A percentile compares a stretch with the other conserved stretches of the same genome.
Evolutionary conservation across 2,797 vertebrate species (phyloP).

Genomic region (Channallabes apus): DNA sequence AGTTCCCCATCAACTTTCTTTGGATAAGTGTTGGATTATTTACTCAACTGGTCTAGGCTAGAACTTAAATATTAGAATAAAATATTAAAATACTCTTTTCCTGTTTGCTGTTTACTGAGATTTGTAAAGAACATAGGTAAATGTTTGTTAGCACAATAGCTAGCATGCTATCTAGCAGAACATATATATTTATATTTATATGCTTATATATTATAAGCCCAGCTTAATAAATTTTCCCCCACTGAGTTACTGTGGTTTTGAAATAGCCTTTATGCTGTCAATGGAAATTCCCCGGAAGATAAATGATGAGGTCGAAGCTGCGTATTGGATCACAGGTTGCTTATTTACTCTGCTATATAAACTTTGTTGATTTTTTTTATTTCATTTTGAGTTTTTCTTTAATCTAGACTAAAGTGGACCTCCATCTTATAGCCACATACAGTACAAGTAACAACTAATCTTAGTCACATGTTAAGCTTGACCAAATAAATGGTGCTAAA

Average conservation of each 20-base stretch:
- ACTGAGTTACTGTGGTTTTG: background rate
- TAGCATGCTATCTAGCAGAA: background rate
- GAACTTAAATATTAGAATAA: background rate
- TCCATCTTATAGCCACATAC: background rate
- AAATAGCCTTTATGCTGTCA: background rate
- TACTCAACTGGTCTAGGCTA: too few species aligned
- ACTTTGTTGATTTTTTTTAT: background rate
- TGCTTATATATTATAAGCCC: too few species aligned
- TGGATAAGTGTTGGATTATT: too few species aligned
- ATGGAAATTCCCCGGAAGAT: background rate
- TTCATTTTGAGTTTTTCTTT: background rate
- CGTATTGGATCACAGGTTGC: background rate
- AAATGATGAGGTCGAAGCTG: background rate
- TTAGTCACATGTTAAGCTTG: background rate
- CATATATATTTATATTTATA: too few species aligned
- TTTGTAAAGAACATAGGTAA: background rate
- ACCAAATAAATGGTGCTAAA: constrained; percentile 11
- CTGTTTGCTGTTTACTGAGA: background rate
- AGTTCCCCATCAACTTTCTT: background rate
- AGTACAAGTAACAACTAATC: background rate
- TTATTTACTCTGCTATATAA: background rate
- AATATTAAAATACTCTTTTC: background rate
- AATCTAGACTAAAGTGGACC: background rate
- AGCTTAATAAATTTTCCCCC: background rate
- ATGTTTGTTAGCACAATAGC: background rate